These are phyloP conservation scores for Ophion obscuratus DNA, from an alignment of 2,888 invertebrate genomes.

Conservation along the genomic window DNA sequence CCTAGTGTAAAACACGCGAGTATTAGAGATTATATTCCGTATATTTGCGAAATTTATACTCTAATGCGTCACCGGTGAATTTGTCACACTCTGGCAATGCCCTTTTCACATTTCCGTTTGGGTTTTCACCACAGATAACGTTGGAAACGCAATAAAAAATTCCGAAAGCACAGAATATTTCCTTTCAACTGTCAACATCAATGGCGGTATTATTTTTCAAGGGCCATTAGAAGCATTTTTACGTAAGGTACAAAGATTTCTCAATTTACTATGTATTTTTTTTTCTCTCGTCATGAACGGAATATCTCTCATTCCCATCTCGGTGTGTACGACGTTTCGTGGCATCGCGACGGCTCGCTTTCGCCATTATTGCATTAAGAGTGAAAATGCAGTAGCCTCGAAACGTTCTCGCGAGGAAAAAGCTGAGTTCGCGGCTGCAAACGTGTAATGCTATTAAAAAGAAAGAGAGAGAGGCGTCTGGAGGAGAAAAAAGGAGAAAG, in stretches of 20 bases:
- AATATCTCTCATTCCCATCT: slow-evolving; percentile 23
- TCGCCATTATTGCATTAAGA: slow-evolving; percentile 45
- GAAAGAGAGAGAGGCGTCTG: slow-evolving; percentile 11
- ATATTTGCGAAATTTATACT: no score
- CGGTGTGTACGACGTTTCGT: slow-evolving; percentile 18
- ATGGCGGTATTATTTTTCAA: slow-evolving; percentile 7
- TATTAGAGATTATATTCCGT: no score
- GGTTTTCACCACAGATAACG: neutral
- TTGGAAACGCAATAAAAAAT: neutral
- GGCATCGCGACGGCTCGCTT: slow-evolving; percentile 42
- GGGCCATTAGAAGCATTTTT: slow-evolving; percentile 16
- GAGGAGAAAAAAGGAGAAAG: neutral
- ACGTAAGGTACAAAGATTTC: neutral
- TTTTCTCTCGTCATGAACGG: slow-evolving; percentile 8
- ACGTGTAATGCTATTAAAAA: slow-evolving; percentile 65
- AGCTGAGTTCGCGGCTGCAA: slow-evolving; percentile 59
- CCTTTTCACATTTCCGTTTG: no score
- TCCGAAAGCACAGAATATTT: neutral
- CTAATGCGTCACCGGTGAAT: no score
- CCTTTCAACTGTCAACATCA: neutral
- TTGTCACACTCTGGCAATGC: no score
- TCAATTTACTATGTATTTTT: slow-evolving; percentile 12
- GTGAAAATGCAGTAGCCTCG: slow-evolving; percentile 27
- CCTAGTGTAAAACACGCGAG: no score
- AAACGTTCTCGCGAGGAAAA: slow-evolving; percentile 35